These are phyloP conservation scores for Limnephilus marmoratus DNA, from an alignment of 2,888 invertebrate genomes.

Conservation along the genomic window DNA sequence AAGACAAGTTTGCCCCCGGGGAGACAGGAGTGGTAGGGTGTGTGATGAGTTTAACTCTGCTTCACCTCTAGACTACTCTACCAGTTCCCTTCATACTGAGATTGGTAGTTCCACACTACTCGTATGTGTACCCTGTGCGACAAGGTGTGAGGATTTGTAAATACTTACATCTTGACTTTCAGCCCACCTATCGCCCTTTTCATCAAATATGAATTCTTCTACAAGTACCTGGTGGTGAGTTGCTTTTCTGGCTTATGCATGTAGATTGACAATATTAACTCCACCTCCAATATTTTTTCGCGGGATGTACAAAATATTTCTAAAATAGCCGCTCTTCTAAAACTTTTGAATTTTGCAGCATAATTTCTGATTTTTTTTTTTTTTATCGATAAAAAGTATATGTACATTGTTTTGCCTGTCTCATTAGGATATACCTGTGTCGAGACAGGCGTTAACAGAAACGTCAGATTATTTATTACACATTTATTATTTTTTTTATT, in stretches of 20 bases:
- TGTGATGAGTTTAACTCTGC: conserved; percentile 61
- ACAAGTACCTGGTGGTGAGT: neutral
- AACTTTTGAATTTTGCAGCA: too few species aligned
- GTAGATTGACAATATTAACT: neutral
- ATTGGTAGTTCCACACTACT: neutral
- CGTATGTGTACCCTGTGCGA: neutral
- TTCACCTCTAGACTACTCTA: conserved; percentile 25
- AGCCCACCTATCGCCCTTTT: neutral
- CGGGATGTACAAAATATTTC: neutral
- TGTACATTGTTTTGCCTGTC: too few species aligned
- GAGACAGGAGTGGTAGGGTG: conserved; percentile 39
- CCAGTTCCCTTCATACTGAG: neutral
- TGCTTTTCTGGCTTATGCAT: neutral
- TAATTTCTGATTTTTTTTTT: too few species aligned
- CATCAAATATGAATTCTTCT: neutral
- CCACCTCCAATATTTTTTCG: neutral
- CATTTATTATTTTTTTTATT: too few species aligned
- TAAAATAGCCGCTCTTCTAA: too few species aligned
- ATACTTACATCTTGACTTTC: neutral
- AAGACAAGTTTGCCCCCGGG: conserved; percentile 56
- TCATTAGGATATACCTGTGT: too few species aligned
- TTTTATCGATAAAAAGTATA: too few species aligned
- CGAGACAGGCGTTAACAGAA: too few species aligned
- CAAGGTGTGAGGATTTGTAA: neutral
- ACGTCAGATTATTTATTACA: too few species aligned